phyloP scores from a whole-genome alignment of 2,113 vertebrate species.

The Lepisosteus oculatus region DNA sequence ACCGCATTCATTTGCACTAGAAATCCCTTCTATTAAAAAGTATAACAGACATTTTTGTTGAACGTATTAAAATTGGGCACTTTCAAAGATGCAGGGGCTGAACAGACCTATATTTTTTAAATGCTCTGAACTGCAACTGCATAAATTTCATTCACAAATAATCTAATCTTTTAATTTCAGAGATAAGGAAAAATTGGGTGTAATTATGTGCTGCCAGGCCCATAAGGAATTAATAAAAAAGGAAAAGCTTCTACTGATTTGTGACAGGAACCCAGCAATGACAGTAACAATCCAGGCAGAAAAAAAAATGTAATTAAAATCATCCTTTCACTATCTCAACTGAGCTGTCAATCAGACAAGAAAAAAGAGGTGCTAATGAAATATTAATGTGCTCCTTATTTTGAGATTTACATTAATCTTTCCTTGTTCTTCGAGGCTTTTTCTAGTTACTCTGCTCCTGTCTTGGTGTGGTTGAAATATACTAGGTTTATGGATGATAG shows the following conservation, averaged over 20 bases:
- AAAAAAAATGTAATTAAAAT: constrained; percentile 83
- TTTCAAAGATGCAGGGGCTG: constrained; percentile 19
- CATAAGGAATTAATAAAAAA: constrained; percentile 57
- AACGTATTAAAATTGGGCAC: constrained; percentile 33
- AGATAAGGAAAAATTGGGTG: constrained; percentile 66
- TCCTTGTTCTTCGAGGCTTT: constrained; percentile 47
- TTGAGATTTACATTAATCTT: constrained; percentile 80
- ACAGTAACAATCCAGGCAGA: constrained; percentile 65
- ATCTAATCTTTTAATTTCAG: constrained; percentile 72
- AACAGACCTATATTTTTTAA: constrained; percentile 40
- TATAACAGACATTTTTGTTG: constrained; percentile 3
- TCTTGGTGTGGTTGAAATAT: constrained; percentile 21
- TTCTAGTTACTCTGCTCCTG: constrained; percentile 49
- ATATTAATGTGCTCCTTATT: constrained; percentile 87
- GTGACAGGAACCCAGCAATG: constrained; percentile 66
- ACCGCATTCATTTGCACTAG: no score
- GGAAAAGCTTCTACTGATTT: constrained; percentile 80
- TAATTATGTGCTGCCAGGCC: constrained; percentile 65
- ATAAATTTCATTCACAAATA: constrained; percentile 68
- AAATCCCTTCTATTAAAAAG: no score
- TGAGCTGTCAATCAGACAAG: constrained; percentile 79
- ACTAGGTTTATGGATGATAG: constrained; percentile 6
- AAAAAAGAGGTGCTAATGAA: constrained; percentile 91
- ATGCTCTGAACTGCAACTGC: constrained; percentile 30
- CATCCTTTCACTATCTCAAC: constrained; percentile 73